Conservation (phyloP, 2,113 vertebrate species). For the Albula glossodonta region DNA sequence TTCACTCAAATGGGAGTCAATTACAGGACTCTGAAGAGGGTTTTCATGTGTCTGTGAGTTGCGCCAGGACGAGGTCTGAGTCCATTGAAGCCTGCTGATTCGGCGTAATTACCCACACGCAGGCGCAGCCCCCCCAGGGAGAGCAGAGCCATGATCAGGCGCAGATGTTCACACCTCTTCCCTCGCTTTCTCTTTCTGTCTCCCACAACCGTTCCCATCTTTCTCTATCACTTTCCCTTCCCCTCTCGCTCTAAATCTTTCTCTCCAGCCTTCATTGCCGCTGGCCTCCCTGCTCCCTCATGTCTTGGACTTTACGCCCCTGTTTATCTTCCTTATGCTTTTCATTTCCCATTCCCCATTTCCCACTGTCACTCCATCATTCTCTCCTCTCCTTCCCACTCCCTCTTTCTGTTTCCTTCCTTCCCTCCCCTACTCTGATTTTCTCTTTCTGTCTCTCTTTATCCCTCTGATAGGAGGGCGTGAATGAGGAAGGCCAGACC, state of each 20-base stretch:
- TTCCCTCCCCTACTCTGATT: neutral
- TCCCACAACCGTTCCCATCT: neutral
- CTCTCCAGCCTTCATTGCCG: neutral
- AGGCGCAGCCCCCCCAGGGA: constrained; percentile 1
- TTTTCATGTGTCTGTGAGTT: constrained; percentile 15
- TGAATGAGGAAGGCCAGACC: neutral
- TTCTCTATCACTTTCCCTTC: neutral
- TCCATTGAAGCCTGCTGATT: constrained; percentile 24
- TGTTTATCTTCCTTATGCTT: neutral
- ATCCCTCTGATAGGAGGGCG: neutral
- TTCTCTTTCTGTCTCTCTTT: neutral
- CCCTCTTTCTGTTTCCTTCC: constrained; percentile 4
- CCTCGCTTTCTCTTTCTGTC: neutral
- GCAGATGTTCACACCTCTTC: constrained; percentile 20
- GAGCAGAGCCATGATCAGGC: neutral
- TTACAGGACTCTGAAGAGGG: neutral
- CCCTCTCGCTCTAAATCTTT: neutral
- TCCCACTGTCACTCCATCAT: neutral
- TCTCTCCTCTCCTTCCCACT: neutral
- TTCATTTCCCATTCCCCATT: neutral
- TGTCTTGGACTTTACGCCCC: too few species aligned
- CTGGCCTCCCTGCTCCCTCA: neutral
- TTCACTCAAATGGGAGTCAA: neutral
- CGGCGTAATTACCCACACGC: constrained; percentile 32
- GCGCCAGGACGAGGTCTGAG: neutral